These are phyloP conservation scores for Entomyzon cyanotis DNA, from an alignment of 2,113 vertebrate species.

Conservation along the genomic window DNA sequence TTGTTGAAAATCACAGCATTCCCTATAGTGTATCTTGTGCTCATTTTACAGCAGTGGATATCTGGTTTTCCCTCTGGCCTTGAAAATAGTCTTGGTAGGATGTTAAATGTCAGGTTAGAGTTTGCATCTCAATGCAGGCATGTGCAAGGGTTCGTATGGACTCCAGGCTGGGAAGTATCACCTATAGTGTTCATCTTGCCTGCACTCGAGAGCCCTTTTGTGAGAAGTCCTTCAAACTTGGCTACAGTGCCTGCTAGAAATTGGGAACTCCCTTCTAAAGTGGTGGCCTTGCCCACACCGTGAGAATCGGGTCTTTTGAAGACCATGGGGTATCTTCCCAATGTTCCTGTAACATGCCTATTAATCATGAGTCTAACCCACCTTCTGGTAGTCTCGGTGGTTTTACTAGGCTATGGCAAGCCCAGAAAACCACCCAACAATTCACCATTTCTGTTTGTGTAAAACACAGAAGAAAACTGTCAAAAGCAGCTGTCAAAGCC, in stretches of 20 bases:
- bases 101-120: not conserved
- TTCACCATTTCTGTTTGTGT: not conserved
- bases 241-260: not conserved
- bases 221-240: not conserved
- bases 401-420: not conserved
- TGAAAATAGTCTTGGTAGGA: not conserved
- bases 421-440: not conserved
- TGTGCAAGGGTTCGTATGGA: not conserved
- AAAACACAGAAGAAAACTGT: not conserved
- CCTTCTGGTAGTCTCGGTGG: not conserved
- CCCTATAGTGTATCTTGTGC: not conserved
- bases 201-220: not conserved
- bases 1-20: not conserved
- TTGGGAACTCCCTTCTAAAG: not conserved
- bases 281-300: not conserved
- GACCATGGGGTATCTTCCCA: not conserved
- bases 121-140: not conserved
- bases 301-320: not conserved
- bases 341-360: rapidly evolving
- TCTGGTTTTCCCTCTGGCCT: not conserved
- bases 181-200: rapidly evolving
- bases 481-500: not conserved
- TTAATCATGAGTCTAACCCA: not conserved
- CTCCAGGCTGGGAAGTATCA: not conserved
- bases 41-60: not conserved